A percentile compares a stretch with the other conserved stretches of the same genome.
Conservation (phyloP, 2,113 vertebrate species). For the Phyllostomus discolor region DNA sequence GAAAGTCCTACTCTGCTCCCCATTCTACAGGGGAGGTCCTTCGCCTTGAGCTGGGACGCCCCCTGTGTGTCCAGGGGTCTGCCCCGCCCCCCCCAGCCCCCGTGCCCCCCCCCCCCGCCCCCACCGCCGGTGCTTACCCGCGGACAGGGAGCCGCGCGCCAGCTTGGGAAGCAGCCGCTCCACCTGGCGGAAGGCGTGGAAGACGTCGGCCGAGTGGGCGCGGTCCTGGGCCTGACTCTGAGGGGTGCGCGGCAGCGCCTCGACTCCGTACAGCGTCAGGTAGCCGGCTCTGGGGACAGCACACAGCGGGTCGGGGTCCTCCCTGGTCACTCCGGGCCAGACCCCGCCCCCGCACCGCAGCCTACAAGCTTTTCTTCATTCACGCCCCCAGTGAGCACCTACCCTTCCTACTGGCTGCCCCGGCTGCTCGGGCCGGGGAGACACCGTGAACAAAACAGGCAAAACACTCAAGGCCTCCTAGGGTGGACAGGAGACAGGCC, state of each 20-base stretch:
- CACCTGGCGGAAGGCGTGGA: conserved; percentile 81
- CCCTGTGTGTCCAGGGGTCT: not conserved
- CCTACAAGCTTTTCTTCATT: not conserved
- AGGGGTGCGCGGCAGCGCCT: conserved; percentile 50
- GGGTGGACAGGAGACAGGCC: not conserved
- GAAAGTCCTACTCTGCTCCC: not conserved
- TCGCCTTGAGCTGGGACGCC: not conserved
- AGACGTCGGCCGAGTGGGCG: conserved; percentile 77
- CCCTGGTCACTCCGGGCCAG: not conserved
- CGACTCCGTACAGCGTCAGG: conserved; percentile 83
- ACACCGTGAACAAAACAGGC: not conserved
- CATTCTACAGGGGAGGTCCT: not conserved
- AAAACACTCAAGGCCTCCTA: no score
- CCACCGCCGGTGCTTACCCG: conserved; percentile 64
- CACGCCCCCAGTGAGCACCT: not conserved
- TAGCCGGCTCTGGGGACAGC: conserved; percentile 82
- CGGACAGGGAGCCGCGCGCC: conserved; percentile 80
- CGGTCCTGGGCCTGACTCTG: conserved; percentile 62
- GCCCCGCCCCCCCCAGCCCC: not conserved
- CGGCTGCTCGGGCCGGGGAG: not conserved
- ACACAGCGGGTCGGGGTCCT: not conserved
- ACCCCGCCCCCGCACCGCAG: not conserved
- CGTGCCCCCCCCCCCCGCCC: accelerated
- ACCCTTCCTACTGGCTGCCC: not conserved
- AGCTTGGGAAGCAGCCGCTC: conserved; percentile 84